phyloP scores from a whole-genome alignment of 2,797 vertebrate genomes.

The Yasuhikotakia modesta region DNA sequence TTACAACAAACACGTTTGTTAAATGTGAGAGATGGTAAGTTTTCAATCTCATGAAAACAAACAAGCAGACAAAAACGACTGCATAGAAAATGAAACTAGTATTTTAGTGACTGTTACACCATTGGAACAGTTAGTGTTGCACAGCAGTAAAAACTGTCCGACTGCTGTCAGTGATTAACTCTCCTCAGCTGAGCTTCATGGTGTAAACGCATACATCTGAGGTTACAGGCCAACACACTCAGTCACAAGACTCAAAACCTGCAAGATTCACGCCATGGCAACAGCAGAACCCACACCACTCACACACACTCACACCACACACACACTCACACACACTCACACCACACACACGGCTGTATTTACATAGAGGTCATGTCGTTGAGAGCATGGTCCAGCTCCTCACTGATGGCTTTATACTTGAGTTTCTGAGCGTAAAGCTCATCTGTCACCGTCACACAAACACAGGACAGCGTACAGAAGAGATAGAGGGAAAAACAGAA shows the following conservation, averaged over 20 bases:
- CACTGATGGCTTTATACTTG: conserved; percentile 92
- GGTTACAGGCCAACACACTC: conserved; percentile 2
- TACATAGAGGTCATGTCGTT: conserved; percentile 91
- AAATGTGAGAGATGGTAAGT: too few species aligned
- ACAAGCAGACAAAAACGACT: too few species aligned
- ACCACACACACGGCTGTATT: conserved; percentile 60
- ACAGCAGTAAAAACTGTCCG: neutral
- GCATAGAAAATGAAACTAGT: too few species aligned
- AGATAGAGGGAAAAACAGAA: conserved; percentile 41
- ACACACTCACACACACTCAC: conserved; percentile 25
- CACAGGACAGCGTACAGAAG: too few species aligned
- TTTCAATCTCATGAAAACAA: too few species aligned
- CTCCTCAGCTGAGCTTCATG: neutral
- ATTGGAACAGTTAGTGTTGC: too few species aligned
- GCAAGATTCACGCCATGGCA: neutral
- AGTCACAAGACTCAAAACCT: conserved; percentile 15
- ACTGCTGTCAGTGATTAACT: conserved; percentile 28
- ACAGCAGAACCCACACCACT: neutral
- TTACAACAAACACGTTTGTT: conserved; percentile 1
- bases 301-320: neutral
- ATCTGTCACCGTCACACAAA: conserved; percentile 75
- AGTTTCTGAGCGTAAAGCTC: conserved; percentile 92
- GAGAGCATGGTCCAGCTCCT: conserved; percentile 90
- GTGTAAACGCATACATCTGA: conserved; percentile 20
- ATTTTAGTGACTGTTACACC: too few species aligned